phyloP scores from a whole-genome alignment of 2,113 vertebrate genomes.

The Neodontobutis hainanensis region DNA sequence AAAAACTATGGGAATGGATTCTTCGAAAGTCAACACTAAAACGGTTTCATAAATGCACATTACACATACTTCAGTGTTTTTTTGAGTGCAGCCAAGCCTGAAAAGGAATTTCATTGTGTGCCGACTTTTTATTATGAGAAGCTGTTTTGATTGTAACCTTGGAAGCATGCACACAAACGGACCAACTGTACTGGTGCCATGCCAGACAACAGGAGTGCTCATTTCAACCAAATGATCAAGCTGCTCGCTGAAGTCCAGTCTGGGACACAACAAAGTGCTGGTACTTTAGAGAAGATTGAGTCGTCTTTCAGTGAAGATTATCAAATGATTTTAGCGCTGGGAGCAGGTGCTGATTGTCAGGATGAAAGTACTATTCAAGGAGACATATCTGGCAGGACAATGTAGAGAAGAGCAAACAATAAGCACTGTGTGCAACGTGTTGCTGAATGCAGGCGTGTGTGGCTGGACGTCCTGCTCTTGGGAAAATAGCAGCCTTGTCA shows the following conservation, averaged over 20 bases:
- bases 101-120: conserved; percentile 23
- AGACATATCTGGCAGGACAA: conserved; percentile 4
- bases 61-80: conserved; percentile 1
- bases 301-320: conserved; percentile 27
- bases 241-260: conserved; percentile 9
- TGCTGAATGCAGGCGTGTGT: conserved; percentile 16
- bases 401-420: conserved; percentile 4
- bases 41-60: neutral
- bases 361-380: conserved; percentile 17
- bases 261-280: conserved; percentile 12
- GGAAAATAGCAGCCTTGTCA: conserved; percentile 48
- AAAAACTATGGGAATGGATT: conserved; percentile 4
- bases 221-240: conserved; percentile 30
- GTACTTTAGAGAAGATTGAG: conserved; percentile 2
- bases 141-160: conserved; percentile 60
- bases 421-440: neutral
- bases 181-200: conserved; percentile 23
- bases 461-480: conserved; percentile 48
- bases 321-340: conserved; percentile 34
- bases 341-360: conserved; percentile 21
- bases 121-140: conserved; percentile 46
- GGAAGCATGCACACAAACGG: conserved; percentile 48
- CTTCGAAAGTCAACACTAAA: conserved; percentile 12
- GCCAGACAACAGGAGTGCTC: conserved; percentile 31
- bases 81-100: conserved; percentile 18